Evolutionary conservation across 1,140 invertebrate genomes (phyloP).

Genomic region (Trichonephila clavipes): DNA sequence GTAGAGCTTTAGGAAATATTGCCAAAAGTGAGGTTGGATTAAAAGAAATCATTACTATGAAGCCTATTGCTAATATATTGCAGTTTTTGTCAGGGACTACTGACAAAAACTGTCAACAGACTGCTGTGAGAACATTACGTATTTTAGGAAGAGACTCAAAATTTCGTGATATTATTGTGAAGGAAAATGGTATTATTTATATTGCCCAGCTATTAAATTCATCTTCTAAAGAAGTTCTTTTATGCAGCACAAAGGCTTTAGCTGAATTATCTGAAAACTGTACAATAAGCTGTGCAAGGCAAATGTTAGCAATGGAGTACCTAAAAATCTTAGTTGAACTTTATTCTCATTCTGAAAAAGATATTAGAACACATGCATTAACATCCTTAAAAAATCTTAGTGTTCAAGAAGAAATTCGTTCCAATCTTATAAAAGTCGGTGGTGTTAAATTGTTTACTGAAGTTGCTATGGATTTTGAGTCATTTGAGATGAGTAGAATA

Average conservation of each 20-base stretch:
- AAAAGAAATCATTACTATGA: not conserved
- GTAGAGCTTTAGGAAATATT: constrained; percentile 76
- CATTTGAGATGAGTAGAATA: constrained; percentile 4
- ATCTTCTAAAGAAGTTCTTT: constrained; percentile 7
- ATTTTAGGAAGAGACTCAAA: constrained; percentile 42
- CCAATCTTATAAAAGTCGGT: constrained; percentile 44
- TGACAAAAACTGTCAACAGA: constrained; percentile 49
- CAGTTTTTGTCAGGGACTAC: constrained; percentile 68
- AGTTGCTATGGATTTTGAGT: not conserved
- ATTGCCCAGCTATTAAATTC: constrained; percentile 38
- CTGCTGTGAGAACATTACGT: constrained; percentile 55
- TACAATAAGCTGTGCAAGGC: not conserved
- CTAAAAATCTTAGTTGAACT: constrained; percentile 48
- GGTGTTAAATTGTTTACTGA: constrained; percentile 50
- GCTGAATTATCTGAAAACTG: constrained; percentile 60
- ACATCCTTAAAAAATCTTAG: constrained; percentile 42
- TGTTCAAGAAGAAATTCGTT: constrained; percentile 3
- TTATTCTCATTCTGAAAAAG: constrained; percentile 8
- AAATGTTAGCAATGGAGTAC: constrained; percentile 15
- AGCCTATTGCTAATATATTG: constrained; percentile 46
- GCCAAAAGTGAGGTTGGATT: constrained; percentile 48
- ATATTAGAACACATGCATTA: not conserved
- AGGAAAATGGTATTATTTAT: constrained; percentile 49
- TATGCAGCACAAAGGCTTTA: constrained; percentile 36
- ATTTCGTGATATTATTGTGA: constrained; percentile 23